Conservation (phyloP, 2,888 invertebrate genomes). For the Villa cingulata region DNA sequence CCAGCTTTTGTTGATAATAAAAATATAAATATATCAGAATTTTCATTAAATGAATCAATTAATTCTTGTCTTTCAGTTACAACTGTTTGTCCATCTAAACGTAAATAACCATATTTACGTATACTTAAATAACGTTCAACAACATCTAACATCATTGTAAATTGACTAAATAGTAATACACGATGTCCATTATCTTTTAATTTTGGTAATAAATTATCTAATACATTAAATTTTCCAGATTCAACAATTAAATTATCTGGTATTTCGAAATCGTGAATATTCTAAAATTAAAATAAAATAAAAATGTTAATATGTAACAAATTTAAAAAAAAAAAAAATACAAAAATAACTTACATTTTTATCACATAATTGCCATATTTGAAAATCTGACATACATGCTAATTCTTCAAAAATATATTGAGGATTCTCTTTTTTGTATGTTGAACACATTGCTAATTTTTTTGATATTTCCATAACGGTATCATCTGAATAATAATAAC, state of each 20-base stretch:
- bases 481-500: conserved; percentile 55
- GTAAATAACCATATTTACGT: conserved; percentile 56
- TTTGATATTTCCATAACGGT: conserved; percentile 53
- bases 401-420: conserved; percentile 79
- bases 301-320: neutral
- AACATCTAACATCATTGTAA: conserved; percentile 88
- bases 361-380: conserved; percentile 66
- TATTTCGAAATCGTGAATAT: conserved; percentile 46
- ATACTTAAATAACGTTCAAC: conserved; percentile 76
- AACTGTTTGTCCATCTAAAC: conserved; percentile 83
- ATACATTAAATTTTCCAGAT: conserved; percentile 74
- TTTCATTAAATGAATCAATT: conserved; percentile 76
- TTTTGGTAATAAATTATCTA: conserved; percentile 63
- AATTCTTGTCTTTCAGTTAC: conserved; percentile 74
- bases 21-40: conserved; percentile 73
- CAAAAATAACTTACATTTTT: conserved; percentile 44
- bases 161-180: conserved; percentile 90
- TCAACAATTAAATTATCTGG: conserved; percentile 58
- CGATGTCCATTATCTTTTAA: conserved; percentile 63
- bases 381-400: conserved; percentile 79
- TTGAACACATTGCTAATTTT: conserved; percentile 48
- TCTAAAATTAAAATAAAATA: conserved; percentile 34
- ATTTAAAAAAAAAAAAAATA: conserved; percentile 16
- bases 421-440: conserved; percentile 61
- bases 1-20: conserved; percentile 87